A percentile compares a stretch with the other conserved stretches of the same genome.
Evolutionary conservation across 2,888 invertebrate genomes (phyloP).

Genomic region (Nomada ruficornis): DNA sequence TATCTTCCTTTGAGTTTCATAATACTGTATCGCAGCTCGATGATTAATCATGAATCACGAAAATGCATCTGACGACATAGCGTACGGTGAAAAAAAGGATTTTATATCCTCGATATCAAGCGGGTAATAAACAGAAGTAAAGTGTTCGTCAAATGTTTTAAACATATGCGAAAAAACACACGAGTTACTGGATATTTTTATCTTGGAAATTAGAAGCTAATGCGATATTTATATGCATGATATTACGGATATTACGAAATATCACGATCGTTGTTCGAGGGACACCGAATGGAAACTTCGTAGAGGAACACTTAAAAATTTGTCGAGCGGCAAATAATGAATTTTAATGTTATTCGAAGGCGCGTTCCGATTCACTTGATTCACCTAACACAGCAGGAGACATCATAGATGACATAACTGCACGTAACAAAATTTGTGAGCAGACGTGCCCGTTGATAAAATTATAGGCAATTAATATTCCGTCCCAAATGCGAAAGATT

Average conservation of each 20-base stretch:
- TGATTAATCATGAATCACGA: slow-evolving; percentile 14
- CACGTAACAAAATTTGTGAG: too few relatives aligned
- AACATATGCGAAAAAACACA: neutral
- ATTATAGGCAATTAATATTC: neutral
- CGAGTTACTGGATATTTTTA: neutral
- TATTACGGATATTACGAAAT: slow-evolving; percentile 9
- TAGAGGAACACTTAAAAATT: neutral
- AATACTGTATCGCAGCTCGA: neutral
- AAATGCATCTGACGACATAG: neutral
- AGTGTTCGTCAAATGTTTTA: neutral
- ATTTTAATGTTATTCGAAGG: neutral
- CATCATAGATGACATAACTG: neutral
- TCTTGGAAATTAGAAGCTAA: slow-evolving; percentile 9
- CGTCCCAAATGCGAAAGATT: neutral
- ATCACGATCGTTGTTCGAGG: too few relatives aligned
- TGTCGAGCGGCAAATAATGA: neutral
- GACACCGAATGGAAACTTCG: neutral
- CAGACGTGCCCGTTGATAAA: neutral
- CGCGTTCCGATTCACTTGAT: neutral
- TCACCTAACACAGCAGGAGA: too few relatives aligned
- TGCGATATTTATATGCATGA: neutral
- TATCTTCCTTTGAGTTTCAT: neutral
- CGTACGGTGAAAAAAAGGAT: neutral
- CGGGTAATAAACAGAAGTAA: neutral
- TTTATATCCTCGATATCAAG: neutral